phyloP scores from a whole-genome alignment of 2,113 vertebrate genomes.

The Bambusicola thoracicus region DNA sequence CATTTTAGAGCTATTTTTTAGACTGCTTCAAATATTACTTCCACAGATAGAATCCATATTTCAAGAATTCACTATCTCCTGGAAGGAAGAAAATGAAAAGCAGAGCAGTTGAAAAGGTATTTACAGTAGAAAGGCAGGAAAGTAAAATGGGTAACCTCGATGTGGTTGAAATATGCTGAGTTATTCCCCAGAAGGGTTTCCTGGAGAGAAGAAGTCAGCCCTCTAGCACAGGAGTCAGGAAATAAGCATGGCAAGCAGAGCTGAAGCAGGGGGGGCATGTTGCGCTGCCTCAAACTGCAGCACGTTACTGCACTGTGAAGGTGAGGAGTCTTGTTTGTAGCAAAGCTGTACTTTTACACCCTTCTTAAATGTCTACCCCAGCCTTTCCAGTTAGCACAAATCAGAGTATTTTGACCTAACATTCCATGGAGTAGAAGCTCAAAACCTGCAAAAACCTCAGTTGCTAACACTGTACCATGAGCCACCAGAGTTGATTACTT shows the following conservation, averaged over 20 bases:
- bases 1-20: neutral
- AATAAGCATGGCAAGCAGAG: neutral
- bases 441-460: neutral
- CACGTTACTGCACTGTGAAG: neutral
- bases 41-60: neutral
- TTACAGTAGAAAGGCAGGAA: neutral
- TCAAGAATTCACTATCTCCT: neutral
- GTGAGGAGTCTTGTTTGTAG: neutral
- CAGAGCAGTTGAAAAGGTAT: neutral
- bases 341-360: neutral
- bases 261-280: neutral
- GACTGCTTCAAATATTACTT: neutral
- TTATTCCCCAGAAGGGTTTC: neutral
- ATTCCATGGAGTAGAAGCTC: neutral
- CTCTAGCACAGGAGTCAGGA: neutral
- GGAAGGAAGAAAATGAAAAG: neutral
- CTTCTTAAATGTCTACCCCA: fast-evolving
- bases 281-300: neutral
- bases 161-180: neutral
- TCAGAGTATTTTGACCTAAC: neutral
- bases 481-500: neutral
- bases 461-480: neutral
- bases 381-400: neutral
- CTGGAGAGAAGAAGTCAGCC: neutral
- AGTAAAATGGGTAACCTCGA: neutral